Conservation (phyloP, 2,113 vertebrate species). For the Anseranas semipalmata region DNA sequence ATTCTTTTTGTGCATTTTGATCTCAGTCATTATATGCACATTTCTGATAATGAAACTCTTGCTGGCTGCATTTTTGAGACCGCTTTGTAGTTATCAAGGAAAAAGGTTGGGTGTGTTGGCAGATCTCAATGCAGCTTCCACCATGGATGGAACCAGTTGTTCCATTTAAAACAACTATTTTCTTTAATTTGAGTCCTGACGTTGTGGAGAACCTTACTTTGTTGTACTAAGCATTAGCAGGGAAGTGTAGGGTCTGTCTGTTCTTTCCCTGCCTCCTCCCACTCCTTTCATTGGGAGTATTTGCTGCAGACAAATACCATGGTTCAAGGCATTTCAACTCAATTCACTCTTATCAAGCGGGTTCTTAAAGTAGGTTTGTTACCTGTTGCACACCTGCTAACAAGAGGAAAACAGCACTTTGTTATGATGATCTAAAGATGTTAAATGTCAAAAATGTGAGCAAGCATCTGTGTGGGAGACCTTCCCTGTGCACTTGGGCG, state of each 20-base stretch:
- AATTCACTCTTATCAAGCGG: background rate
- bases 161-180: slow-evolving; percentile 40
- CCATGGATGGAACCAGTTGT: background rate
- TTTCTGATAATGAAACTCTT: slow-evolving; percentile 2
- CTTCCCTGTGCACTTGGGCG: background rate
- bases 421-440: background rate
- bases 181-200: background rate
- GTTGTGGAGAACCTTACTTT: background rate
- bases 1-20: background rate
- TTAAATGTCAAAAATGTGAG: background rate
- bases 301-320: background rate
- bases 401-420: background rate
- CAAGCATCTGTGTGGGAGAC: background rate
- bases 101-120: slow-evolving; percentile 24
- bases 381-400: background rate
- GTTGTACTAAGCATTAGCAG: background rate
- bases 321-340: background rate
- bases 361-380: background rate
- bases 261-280: background rate
- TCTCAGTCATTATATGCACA: background rate
- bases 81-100: background rate
- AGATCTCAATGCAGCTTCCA: slow-evolving; percentile 27
- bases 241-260: background rate
- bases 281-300: background rate
- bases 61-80: slow-evolving; percentile 15